A percentile compares a stretch with the other conserved stretches of the same genome.
Conservation (phyloP, 1,140 invertebrate species). For the Babylonia areolata region DNA sequence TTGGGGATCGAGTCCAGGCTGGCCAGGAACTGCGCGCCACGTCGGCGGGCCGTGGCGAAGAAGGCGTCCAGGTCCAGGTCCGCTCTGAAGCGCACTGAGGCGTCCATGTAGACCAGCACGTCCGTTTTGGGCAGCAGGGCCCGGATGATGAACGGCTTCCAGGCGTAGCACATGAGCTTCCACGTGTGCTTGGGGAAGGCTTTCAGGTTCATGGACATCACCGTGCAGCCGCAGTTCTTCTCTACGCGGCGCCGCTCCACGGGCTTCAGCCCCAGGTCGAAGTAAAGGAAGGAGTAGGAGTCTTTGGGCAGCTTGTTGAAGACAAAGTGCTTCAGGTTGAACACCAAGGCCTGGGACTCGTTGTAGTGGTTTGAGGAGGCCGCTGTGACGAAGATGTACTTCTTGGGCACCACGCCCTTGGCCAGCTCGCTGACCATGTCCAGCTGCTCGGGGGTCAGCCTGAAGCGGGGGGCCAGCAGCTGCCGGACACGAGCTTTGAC, state of each 20-base stretch:
- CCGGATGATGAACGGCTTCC: slow-evolving; percentile 29
- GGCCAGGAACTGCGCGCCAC: slow-evolving; percentile 28
- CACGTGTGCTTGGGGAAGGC: background rate
- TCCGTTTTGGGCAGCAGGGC: slow-evolving; percentile 21
- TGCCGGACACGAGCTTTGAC: background rate
- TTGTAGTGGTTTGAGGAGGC: slow-evolving; percentile 38
- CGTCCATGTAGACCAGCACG: slow-evolving; percentile 37
- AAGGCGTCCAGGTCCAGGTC: slow-evolving; percentile 32
- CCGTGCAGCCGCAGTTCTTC: slow-evolving; percentile 36
- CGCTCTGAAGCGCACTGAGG: slow-evolving; percentile 16
- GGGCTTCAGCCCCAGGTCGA: slow-evolving; percentile 26
- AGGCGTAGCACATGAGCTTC: slow-evolving; percentile 26
- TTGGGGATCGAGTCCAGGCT: slow-evolving; percentile 30
- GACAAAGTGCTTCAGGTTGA: slow-evolving; percentile 15
- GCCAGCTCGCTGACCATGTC: background rate
- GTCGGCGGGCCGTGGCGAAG: background rate
- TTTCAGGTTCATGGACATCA: background rate
- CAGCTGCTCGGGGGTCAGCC: background rate
- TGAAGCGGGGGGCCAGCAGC: slow-evolving; percentile 17
- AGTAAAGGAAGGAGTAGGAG: slow-evolving; percentile 26
- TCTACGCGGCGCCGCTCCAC: slow-evolving; percentile 8
- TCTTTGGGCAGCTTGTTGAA: background rate
- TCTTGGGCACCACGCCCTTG: background rate
- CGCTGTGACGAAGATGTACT: slow-evolving; percentile 26
- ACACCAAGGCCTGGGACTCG: slow-evolving; percentile 30